A percentile compares a stretch with the other conserved stretches of the same genome.
These are phyloP conservation scores for Cryptophagus acutangulus DNA, from an alignment of 2,888 invertebrate genomes.

Conservation along the genomic window DNA sequence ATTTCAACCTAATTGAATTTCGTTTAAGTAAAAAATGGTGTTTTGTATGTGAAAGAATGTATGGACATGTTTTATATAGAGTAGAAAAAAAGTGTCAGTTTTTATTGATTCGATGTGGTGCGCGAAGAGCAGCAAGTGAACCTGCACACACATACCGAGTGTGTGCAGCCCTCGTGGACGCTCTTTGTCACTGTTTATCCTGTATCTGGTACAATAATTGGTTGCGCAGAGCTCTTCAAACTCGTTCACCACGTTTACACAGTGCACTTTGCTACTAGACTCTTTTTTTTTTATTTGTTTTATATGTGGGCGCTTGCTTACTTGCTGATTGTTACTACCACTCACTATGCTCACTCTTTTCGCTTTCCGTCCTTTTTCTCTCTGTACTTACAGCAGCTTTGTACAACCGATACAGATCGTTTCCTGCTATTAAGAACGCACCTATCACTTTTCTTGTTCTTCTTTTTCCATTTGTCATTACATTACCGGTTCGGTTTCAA, in stretches of 20 bases:
- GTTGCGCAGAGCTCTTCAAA: constrained; percentile 42
- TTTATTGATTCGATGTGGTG: constrained; percentile 44
- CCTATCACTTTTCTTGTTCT: too few relatives aligned
- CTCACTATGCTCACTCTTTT: too few relatives aligned
- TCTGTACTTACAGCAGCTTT: too few relatives aligned
- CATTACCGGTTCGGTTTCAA: too few relatives aligned
- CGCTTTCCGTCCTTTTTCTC: too few relatives aligned
- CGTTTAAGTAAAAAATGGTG: too few relatives aligned
- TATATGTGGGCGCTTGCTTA: neutral
- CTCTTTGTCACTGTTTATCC: constrained; percentile 44
- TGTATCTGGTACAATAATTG: constrained; percentile 44
- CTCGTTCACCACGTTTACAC: constrained; percentile 38
- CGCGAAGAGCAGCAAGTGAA: constrained; percentile 29
- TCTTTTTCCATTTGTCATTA: too few relatives aligned
- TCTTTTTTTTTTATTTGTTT: constrained; percentile 3
- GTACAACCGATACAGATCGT: too few relatives aligned
- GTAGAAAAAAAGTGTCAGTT: constrained; percentile 44
- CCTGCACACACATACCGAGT: constrained; percentile 9
- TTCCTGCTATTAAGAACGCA: too few relatives aligned
- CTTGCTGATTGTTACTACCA: neutral
- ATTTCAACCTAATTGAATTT: too few relatives aligned
- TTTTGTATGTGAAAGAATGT: too few relatives aligned
- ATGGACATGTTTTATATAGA: too few relatives aligned
- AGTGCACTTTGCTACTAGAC: constrained; percentile 12
- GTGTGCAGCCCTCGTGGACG: constrained; percentile 13